phyloP scores from a whole-genome alignment of 2,113 vertebrate species.

The Hystrix brachyura region DNA sequence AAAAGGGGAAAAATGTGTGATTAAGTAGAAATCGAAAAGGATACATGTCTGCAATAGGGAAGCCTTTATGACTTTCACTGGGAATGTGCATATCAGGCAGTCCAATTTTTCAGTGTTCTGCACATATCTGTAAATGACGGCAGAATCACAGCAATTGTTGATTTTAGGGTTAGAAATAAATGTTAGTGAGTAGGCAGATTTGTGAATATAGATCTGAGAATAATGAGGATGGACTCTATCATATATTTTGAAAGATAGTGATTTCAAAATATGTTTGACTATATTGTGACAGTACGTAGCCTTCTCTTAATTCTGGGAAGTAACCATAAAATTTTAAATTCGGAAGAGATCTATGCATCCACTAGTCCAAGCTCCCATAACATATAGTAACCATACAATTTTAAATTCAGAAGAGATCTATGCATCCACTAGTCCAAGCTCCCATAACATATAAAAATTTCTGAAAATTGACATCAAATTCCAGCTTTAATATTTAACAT shows the following conservation, averaged over 20 bases:
- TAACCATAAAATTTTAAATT: neutral
- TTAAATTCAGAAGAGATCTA: neutral
- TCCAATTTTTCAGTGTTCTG: neutral
- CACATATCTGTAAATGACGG: neutral
- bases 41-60: neutral
- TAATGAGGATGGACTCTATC: neutral
- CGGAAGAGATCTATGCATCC: neutral
- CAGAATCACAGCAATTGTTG: neutral
- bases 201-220: neutral
- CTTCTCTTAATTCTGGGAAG: neutral
- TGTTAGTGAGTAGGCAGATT: neutral
- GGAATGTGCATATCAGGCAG: neutral
- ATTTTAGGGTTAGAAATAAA: slow-evolving; percentile 21
- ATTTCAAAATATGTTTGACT: slow-evolving; percentile 24
- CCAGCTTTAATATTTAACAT: neutral
- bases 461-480: neutral
- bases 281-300: neutral
- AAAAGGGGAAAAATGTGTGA: neutral
- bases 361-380: neutral
- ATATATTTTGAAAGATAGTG: neutral
- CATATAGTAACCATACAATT: too few relatives aligned
- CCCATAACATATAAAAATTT: neutral
- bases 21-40: neutral
- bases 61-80: neutral
- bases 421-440: neutral